Conservation (phyloP, 2,113 vertebrate species). For the Gopherus flavomarginatus region DNA sequence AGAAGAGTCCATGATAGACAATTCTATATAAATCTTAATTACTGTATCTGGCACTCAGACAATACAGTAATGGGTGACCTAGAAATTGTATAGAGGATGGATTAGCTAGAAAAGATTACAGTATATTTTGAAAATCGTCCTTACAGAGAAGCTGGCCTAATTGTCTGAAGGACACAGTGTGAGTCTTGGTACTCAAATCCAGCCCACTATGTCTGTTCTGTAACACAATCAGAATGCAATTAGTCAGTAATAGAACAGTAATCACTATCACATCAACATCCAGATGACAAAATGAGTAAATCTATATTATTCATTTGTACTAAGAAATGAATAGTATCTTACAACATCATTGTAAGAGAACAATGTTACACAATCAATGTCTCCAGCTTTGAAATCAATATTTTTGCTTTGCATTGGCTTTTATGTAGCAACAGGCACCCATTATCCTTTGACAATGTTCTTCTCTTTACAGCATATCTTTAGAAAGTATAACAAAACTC, state of each 20-base stretch:
- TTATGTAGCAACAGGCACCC: not conserved
- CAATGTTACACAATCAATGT: not conserved
- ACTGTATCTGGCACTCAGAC: not conserved
- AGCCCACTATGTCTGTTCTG: not conserved
- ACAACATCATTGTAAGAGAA: not conserved
- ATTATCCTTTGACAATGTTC: not conserved
- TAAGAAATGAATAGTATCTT: constrained; percentile 17
- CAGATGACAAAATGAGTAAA: not conserved
- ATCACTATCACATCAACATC: not conserved
- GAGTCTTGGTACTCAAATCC: not conserved
- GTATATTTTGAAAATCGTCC: not conserved
- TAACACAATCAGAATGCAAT: not conserved
- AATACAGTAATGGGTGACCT: not conserved
- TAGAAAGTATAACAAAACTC: not conserved
- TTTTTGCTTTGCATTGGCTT: not conserved
- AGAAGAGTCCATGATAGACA: not conserved
- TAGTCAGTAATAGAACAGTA: not conserved
- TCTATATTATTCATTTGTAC: constrained; percentile 14
- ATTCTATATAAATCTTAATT: not conserved
- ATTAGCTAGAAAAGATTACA: not conserved
- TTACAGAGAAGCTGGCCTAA: not conserved
- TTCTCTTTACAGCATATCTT: constrained; percentile 14
- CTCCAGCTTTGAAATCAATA: not conserved
- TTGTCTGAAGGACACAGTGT: not conserved
- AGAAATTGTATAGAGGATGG: not conserved